Percentiles rank a stretch among this genome's conserved stretches.
phyloP scores from a whole-genome alignment of 1,140 invertebrate species.

The Aricia agestis region DNA sequence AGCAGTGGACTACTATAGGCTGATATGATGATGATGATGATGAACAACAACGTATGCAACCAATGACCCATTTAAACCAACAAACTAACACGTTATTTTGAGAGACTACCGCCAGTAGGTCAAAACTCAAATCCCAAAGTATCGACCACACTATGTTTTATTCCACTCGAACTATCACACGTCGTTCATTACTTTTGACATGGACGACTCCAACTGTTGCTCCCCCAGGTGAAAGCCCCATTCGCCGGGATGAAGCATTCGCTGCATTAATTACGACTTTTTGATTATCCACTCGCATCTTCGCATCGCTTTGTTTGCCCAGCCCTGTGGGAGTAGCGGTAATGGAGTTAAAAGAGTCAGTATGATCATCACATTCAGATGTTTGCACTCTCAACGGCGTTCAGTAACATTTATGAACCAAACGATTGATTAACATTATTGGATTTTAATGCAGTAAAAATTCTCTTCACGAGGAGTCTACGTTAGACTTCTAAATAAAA shows the following conservation, averaged over 20 bases:
- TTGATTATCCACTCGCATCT: constrained; percentile 15
- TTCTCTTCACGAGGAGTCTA: too few species aligned
- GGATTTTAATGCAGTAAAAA: too few species aligned
- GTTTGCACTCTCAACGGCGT: not conserved
- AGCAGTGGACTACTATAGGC: too few species aligned
- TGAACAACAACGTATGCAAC: too few species aligned
- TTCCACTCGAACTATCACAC: not conserved
- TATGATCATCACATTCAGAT: not conserved
- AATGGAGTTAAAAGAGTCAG: not conserved
- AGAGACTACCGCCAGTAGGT: not conserved
- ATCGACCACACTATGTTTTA: too few species aligned
- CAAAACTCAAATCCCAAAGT: too few species aligned
- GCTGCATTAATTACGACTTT: constrained; percentile 45
- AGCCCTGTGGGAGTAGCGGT: not conserved
- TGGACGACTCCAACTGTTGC: constrained; percentile 49
- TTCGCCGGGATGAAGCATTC: constrained; percentile 58
- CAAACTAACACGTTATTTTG: too few species aligned
- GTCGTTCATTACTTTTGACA: constrained; percentile 30
- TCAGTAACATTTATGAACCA: too few species aligned
- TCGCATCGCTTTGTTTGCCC: constrained; percentile 14
- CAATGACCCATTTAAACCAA: too few species aligned
- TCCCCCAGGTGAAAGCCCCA: constrained; percentile 49
- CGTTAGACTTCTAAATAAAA: too few species aligned
- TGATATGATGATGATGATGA: too few species aligned
- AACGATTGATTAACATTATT: too few species aligned